A percentile compares a stretch with the other conserved stretches of the same genome.
These are phyloP conservation scores for Hylaeus anthracinus DNA, from an alignment of 1,140 invertebrate genomes.

Conservation along the genomic window DNA sequence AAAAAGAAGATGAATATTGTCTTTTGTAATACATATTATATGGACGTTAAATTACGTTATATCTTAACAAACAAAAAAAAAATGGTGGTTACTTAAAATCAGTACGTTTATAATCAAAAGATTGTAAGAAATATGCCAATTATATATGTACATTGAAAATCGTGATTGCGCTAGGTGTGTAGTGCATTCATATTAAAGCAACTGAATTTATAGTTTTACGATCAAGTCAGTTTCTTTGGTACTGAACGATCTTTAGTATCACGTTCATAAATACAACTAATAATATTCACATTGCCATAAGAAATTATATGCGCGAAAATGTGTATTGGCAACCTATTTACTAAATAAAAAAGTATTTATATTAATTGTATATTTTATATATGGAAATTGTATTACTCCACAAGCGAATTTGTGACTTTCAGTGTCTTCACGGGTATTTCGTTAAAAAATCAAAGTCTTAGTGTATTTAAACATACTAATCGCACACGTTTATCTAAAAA, in stretches of 20 bases:
- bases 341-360: constrained; percentile 37
- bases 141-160: constrained; percentile 1
- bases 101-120: background rate
- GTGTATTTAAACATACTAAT: constrained; percentile 6
- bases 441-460: constrained; percentile 2
- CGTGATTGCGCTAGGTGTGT: background rate
- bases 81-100: background rate
- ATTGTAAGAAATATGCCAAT: background rate
- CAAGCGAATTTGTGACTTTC: constrained; percentile 2
- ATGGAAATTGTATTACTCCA: constrained; percentile 16
- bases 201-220: constrained; percentile 14
- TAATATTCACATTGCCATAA: constrained; percentile 34
- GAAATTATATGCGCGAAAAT: constrained; percentile 15
- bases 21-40: background rate
- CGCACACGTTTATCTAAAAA: constrained; percentile 17
- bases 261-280: constrained; percentile 26
- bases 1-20: constrained; percentile 21
- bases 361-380: constrained; percentile 18
- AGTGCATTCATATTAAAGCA: constrained; percentile 6
- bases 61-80: background rate
- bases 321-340: background rate
- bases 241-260: constrained; percentile 27
- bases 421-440: background rate
- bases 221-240: constrained; percentile 42
- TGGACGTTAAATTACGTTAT: background rate